A percentile compares a stretch with the other conserved stretches of the same genome.
Conservation (phyloP, 2,888 invertebrate species). For the Hoplodrina ambigua region DNA sequence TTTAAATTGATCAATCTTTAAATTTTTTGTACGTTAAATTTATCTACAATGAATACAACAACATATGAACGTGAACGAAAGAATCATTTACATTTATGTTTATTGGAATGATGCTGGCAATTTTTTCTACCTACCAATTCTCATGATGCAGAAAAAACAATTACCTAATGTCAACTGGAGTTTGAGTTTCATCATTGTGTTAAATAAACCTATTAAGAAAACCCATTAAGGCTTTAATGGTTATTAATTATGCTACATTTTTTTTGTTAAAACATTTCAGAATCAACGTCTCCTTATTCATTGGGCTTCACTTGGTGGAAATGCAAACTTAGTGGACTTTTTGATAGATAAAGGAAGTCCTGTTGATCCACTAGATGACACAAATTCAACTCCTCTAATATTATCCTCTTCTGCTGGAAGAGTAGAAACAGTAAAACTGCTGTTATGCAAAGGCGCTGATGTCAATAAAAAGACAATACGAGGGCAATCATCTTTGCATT, state of each 20-base stretch:
- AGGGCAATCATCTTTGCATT: conserved; percentile 95
- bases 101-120: too few relatives aligned
- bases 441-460: conserved; percentile 93
- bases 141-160: too few relatives aligned
- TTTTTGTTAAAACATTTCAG: conserved; percentile 81
- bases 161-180: too few relatives aligned
- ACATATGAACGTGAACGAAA: too few relatives aligned
- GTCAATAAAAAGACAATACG: conserved; percentile 93
- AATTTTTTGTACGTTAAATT: too few relatives aligned
- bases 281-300: conserved; percentile 93
- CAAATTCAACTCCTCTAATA: conserved; percentile 94
- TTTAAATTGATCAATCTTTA: too few relatives aligned
- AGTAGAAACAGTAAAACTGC: conserved; percentile 91
- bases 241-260: neutral
- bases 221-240: neutral
- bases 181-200: too few relatives aligned
- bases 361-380: conserved; percentile 94
- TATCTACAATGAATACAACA: too few relatives aligned
- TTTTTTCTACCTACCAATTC: too few relatives aligned
- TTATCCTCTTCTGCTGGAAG: conserved; percentile 95
- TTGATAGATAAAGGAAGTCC: conserved; percentile 92
- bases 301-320: conserved; percentile 95
- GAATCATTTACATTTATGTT: too few relatives aligned
- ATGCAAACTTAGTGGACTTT: conserved; percentile 93
- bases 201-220: neutral